Percentiles rank a stretch among this genome's conserved stretches.
phyloP scores from a whole-genome alignment of 2,113 vertebrate genomes.

The Perca flavescens region DNA sequence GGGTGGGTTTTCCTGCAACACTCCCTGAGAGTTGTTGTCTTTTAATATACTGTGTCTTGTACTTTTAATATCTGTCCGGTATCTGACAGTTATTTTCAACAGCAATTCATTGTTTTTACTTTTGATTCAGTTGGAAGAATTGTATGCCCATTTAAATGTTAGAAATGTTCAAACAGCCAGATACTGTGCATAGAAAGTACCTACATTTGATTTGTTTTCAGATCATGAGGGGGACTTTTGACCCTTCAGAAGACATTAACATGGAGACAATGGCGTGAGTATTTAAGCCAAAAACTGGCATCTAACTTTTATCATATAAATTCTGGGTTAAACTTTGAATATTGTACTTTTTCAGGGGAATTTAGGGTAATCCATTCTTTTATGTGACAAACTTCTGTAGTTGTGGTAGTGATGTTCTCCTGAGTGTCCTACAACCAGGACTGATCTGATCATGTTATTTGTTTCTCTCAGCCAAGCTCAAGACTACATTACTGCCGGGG shows the following conservation, averaged over 20 bases:
- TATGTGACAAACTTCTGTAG: background rate
- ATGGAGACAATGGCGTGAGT: constrained; percentile 96
- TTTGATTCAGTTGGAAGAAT: background rate
- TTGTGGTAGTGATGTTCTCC: background rate
- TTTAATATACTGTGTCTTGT: background rate
- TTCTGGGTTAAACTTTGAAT: background rate
- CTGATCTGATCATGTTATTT: background rate
- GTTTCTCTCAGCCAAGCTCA: constrained; percentile 91
- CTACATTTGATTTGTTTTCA: constrained; percentile 65
- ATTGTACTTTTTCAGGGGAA: background rate
- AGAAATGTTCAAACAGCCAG: background rate
- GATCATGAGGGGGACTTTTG: constrained; percentile 95
- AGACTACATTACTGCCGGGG: constrained; percentile 97
- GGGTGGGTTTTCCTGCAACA: background rate
- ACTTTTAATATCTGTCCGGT: background rate
- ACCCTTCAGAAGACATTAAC: constrained; percentile 94
- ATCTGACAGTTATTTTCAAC: background rate
- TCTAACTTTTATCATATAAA: background rate
- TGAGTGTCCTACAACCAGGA: background rate
- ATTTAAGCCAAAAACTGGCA: background rate
- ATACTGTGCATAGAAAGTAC: background rate
- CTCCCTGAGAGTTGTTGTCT: background rate
- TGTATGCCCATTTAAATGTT: background rate
- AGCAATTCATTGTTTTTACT: background rate
- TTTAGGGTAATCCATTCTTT: background rate